These are phyloP conservation scores for Ophioninae sp. DNA, from an alignment of 2,888 invertebrate genomes.

Conservation along the genomic window DNA sequence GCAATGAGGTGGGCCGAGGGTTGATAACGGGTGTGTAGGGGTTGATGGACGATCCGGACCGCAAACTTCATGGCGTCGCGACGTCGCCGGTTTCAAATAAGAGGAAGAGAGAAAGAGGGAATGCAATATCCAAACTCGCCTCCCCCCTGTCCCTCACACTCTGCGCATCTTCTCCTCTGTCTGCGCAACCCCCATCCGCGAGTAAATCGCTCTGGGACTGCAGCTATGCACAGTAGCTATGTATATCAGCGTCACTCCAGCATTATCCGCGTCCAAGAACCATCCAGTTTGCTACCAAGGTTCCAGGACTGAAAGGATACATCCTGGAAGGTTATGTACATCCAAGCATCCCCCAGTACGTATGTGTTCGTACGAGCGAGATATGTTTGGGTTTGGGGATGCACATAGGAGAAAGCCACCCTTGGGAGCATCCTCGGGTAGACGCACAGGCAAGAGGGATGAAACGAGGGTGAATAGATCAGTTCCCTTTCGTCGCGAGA, in stretches of 20 bases:
- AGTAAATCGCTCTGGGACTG: slow-evolving; percentile 72
- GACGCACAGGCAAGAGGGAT: slow-evolving; percentile 43
- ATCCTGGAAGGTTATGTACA: slow-evolving; percentile 6
- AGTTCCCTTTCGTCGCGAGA: slow-evolving; percentile 29
- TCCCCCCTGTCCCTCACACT: too few relatives aligned
- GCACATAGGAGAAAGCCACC: slow-evolving; percentile 66
- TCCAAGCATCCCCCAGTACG: not conserved
- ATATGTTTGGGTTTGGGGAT: not conserved
- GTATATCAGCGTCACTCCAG: slow-evolving; percentile 70
- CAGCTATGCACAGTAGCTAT: slow-evolving; percentile 76
- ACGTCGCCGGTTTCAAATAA: slow-evolving; percentile 43
- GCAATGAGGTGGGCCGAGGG: slow-evolving; percentile 24
- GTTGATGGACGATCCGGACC: slow-evolving; percentile 72
- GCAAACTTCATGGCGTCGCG: slow-evolving; percentile 45
- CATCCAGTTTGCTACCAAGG: slow-evolving; percentile 20
- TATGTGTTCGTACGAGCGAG: slow-evolving; percentile 6
- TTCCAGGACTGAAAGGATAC: slow-evolving; percentile 28
- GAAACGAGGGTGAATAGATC: slow-evolving; percentile 50
- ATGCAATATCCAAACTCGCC: not conserved
- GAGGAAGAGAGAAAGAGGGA: not conserved
- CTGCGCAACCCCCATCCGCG: slow-evolving; percentile 42
- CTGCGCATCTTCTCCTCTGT: slow-evolving; percentile 6
- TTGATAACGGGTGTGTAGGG: slow-evolving; percentile 35
- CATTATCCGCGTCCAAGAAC: slow-evolving; percentile 69
- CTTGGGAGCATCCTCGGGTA: slow-evolving; percentile 65